Base-by-base conservation (phyloP, 1,140 invertebrate species). In the Cyrtorhinus lividipennis region DNA sequence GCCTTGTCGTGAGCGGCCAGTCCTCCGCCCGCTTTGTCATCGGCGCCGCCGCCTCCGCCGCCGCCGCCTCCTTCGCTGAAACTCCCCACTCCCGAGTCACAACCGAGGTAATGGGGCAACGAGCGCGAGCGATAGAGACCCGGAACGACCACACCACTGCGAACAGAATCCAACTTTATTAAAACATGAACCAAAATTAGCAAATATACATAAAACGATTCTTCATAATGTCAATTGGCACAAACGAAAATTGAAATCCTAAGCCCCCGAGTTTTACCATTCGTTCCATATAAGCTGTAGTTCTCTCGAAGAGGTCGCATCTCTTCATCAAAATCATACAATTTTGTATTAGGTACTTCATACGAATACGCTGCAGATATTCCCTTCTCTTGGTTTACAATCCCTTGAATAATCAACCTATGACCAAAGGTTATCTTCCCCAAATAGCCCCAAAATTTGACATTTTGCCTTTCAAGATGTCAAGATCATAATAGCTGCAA, bases 21-120 rank as follows among this genome's bases (percentile, higher is more conserved):
- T 5, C 59, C 44, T 62, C 62, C 12, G 63, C 60, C 71, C 67
- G 62, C 68, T 15, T 73, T 44, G 63, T 38, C 70, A 48, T 68
- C 70, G 46, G 65, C 63, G 63, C 70, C 72, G 44, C 71, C 71
- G 18, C 62, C 72, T 22, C 68, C 70, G 25, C 69, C 72, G 38
- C 69, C 70, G 68, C 70, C 63, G 10, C 61, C 58, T 2, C 72
- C 72, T 68, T 72, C 74, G 67, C 73, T 75, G 66, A 72, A 74
- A 61, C 74, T 74, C 18, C 64, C 64, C 10, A 75, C 67, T 30
- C 74, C 74, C 1, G 74, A 76, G 67, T 77, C 74, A 62, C 62
- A 59, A 22, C 64, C 61, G 22, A 60, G 56, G 64, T 66, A 61
- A 24, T 78, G 76, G 5, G 76, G 76, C 56, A 78, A 66, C 10